A percentile compares a stretch with the other conserved stretches of the same genome.
phyloP scores from a whole-genome alignment of 2,888 invertebrate species.

The Agrotis exclamationis region DNA sequence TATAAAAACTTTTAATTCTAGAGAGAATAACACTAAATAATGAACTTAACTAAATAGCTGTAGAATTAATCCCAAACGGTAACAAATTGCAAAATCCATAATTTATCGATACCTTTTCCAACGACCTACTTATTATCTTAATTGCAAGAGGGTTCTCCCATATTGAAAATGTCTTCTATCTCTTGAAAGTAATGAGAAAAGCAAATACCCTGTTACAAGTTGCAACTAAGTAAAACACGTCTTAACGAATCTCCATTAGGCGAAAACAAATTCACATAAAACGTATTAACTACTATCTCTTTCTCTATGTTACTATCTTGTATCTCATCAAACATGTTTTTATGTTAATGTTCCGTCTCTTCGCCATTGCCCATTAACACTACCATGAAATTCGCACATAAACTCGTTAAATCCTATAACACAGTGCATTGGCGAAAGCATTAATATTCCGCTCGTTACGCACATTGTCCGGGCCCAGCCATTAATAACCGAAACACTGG shows the following conservation, averaged over 20 bases:
- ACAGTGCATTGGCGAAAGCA: conserved; percentile 53
- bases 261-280: not conserved
- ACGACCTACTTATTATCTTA: no score
- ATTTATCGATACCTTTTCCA: no score
- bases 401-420: conserved; percentile 51
- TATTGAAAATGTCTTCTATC: not conserved
- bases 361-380: not conserved
- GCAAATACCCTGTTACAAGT: not conserved
- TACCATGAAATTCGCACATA: conserved; percentile 18
- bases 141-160: not conserved
- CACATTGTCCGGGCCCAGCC: conserved; percentile 61
- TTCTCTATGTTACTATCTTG: not conserved
- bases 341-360: not conserved
- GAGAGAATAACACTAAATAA: no score
- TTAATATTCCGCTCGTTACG: conserved; percentile 70
- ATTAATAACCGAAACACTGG: conserved; percentile 58
- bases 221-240: not conserved
- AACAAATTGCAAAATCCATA: no score
- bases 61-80: no score
- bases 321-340: not conserved
- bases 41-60: no score
- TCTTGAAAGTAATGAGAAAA: not conserved
- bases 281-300: not conserved
- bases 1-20: no score
- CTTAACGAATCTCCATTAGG: conserved; percentile 8